These are phyloP conservation scores for Oxyscelio sp. DNA, from an alignment of 2,888 invertebrate species.

Conservation along the genomic window DNA sequence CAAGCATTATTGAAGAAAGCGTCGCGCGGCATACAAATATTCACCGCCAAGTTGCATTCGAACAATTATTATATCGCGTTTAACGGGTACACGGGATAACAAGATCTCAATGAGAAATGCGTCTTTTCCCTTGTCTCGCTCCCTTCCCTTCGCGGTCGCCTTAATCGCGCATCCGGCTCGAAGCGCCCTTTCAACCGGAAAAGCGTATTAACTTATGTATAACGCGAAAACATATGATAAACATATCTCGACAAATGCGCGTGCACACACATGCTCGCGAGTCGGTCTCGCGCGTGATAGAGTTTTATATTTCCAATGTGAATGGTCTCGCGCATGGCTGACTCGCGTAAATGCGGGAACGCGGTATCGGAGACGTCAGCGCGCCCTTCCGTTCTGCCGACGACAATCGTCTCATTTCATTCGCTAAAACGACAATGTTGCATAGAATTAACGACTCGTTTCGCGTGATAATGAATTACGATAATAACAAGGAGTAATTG, in stretches of 20 bases:
- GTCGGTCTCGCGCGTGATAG: slow-evolving; percentile 78
- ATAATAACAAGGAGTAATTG: slow-evolving; percentile 76
- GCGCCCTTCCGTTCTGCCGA: slow-evolving; percentile 54
- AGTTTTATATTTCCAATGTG: slow-evolving; percentile 84
- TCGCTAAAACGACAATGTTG: slow-evolving; percentile 81
- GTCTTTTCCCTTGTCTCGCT: slow-evolving; percentile 17
- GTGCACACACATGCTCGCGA: slow-evolving; percentile 39
- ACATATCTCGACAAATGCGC: slow-evolving; percentile 73
- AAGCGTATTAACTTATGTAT: slow-evolving; percentile 78
- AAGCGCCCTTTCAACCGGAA: slow-evolving; percentile 73
- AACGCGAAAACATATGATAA: slow-evolving; percentile 82
- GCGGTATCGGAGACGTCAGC: slow-evolving; percentile 75
- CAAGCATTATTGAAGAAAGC: background rate
- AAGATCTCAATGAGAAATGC: slow-evolving; percentile 68
- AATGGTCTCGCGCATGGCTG: slow-evolving; percentile 86
- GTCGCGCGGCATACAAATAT: slow-evolving; percentile 56
- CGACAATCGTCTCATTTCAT: slow-evolving; percentile 75
- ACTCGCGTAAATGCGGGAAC: slow-evolving; percentile 83
- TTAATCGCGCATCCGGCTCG: slow-evolving; percentile 80
- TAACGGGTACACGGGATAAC: slow-evolving; percentile 67
- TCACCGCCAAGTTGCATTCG: slow-evolving; percentile 66
- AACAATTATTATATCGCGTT: slow-evolving; percentile 69
- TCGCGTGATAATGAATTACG: slow-evolving; percentile 76
- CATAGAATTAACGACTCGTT: slow-evolving; percentile 81
- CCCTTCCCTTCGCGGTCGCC: slow-evolving; percentile 49